Evolutionary conservation across 2,888 invertebrate species (phyloP), one percentile per base, ranked within the genome.

Genomic region (Macaria liturata): DNA sequence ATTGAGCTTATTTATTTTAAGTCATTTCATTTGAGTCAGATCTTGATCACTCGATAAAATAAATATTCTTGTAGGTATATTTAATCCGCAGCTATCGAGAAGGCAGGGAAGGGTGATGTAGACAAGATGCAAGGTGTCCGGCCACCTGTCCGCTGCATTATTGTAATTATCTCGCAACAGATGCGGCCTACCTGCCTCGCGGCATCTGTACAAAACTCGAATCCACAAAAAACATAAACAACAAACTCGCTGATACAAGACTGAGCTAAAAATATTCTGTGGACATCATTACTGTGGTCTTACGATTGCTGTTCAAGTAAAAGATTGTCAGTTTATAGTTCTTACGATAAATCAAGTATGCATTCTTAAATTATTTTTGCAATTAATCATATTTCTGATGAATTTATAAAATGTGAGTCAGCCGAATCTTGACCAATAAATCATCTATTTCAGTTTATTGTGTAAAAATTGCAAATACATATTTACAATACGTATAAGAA

Each of bases 91-190:
- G 9, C 34, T 44, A 52, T 53, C 34, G 3, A 31, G 44, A 46
- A 9, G 58, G 43, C 42, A 5, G n/a, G 42, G 8, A 42, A 42
- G 42, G 9, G 34, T 58, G 48, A 40, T 76, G 78, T 74, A 76
- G 74, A 73, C 67, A 61, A 77, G 80, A 81, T 81, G 88, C 90
- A 90, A 90, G 90, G 91, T 90, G 91, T 72, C 78, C 72, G 67
- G 70, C 80, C 91, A 91, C 91, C 91, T 90, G 91, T 88, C 82
- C 74, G 74, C 70, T 67, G 75, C 75, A 84, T 51, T 51, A 51
- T 51, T 51, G 46, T 52, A 52, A 90, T 91, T 64, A 87, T 88
- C 87, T 81, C 73, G 68, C 80, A 88, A 89, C 90, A 91, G 90
- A 91, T 91, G 91, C 80, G 76, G 68, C 67, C 77, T 90, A 88